A percentile compares a stretch with the other conserved stretches of the same genome.
These are phyloP conservation scores for Malacoraja senta DNA, from an alignment of 2,797 vertebrate genomes.

Conservation along the genomic window DNA sequence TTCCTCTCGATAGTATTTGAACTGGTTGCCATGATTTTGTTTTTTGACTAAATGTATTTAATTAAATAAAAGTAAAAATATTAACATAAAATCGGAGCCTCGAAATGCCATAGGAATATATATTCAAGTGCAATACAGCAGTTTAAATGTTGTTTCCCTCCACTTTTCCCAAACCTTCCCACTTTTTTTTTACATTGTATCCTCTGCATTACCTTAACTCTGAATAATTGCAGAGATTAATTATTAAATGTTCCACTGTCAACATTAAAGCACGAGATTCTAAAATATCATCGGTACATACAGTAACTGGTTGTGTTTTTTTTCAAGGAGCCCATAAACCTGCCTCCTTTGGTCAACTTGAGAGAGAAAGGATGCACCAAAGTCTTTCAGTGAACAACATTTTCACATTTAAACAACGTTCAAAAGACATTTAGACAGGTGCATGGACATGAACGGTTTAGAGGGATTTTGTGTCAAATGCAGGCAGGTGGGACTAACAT, in stretches of 20 bases:
- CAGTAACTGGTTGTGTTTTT: background rate
- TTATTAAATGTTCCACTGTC: background rate
- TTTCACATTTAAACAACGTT: too few species aligned
- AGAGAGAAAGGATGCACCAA: background rate
- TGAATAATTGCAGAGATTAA: background rate
- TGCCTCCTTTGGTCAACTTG: background rate
- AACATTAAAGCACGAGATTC: background rate
- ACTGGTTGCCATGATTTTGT: constrained; percentile 8
- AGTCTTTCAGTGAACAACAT: too few species aligned
- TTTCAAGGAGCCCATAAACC: background rate
- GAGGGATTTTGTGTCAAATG: too few species aligned
- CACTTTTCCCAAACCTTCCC: background rate
- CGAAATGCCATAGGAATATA: background rate
- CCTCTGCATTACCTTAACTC: background rate
- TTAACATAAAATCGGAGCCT: background rate
- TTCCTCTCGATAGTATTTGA: background rate
- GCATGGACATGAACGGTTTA: too few species aligned
- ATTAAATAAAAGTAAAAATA: constrained; percentile 1
- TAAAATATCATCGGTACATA: background rate
- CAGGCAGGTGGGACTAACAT: too few species aligned
- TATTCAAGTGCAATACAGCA: background rate
- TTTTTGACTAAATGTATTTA: background rate
- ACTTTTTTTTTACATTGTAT: background rate
- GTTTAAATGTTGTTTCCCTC: background rate
- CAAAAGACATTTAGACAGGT: too few species aligned